A percentile compares a stretch with the other conserved stretches of the same genome.
Conservation (phyloP, 2,113 vertebrate species). For the Lipotes vexillifer region DNA sequence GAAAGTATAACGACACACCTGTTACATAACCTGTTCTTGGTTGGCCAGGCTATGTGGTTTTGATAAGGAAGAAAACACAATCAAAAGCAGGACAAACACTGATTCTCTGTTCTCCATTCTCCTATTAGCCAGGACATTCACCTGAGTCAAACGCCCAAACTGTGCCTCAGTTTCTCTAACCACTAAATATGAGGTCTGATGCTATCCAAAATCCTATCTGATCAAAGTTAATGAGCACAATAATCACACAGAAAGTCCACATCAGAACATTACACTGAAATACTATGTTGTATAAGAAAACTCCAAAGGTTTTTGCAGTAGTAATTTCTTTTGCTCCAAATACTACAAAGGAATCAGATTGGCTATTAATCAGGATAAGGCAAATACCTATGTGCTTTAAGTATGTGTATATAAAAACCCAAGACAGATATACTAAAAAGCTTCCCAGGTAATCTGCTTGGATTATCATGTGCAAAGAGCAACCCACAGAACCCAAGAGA, state of each 20-base stretch:
- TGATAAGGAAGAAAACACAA: constrained; percentile 45
- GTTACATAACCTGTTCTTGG: constrained; percentile 49
- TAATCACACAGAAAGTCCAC: not conserved
- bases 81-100: constrained; percentile 30
- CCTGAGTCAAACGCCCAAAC: not conserved
- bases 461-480: not conserved
- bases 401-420: not conserved
- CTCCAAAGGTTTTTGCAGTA: not conserved
- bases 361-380: not conserved
- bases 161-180: constrained; percentile 43
- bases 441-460: not conserved
- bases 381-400: not conserved
- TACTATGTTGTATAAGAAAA: not conserved
- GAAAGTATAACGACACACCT: constrained; percentile 35
- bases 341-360: not conserved
- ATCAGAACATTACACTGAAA: not conserved
- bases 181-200: not conserved
- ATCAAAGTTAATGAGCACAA: not conserved
- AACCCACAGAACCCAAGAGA: not conserved
- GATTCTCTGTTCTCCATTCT: constrained; percentile 37
- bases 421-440: not conserved
- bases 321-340: not conserved
- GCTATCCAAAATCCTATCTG: not conserved
- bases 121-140: not conserved
- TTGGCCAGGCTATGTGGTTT: constrained; percentile 22